Base-by-base conservation (phyloP, 30 jellyfish, hydroid and myxozoan genomes). In the Aurelia aurita complex sp. Pacific region DNA sequence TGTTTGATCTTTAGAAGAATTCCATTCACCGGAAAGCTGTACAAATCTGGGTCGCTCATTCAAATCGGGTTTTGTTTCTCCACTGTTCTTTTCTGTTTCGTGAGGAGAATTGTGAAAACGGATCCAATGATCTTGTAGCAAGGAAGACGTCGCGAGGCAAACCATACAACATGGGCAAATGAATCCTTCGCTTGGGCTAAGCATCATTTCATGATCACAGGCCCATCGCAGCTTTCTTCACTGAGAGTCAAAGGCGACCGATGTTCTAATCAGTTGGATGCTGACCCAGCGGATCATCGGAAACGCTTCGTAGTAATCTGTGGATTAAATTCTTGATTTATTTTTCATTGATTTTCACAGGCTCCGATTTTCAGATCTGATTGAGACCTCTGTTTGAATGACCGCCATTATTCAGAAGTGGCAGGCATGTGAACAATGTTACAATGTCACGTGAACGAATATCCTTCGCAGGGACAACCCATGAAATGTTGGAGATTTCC, bases 131-230 rank as follows among this genome's bases (percentile, higher is more conserved):
- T 87, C 97, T 62, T 77, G 87, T n/a, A 92, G 76, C 82, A 81
- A 82, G 19, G 89, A 76, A 11, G 96, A 71, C 13, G 96, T 80
- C 51, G 93, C 91, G 68, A 92, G 74, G 35, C 73, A 36, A 33
- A 92, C 93, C 90, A 88, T 75, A 59, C 98, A 92, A n/a, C 55
- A 54, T 10, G 98, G 97, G 67, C 98, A 92, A 53, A 82, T 54
- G 67, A 85, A 82, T 29, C 96, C 91, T 42, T 82, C 83, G 59
- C 12, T 17, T 53, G 18, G 54, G 33, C 50, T n/a, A 12, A 23
- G 29, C 72, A 50, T 74, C 73, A 32, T 50, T 74, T 12, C 32
- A 53, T 74, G 53, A 17, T 67, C 23, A 67, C 67, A 18, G 71
- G 23, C 14, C 17, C 13, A 17, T 67, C 23, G 23, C 67, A 18